These are phyloP conservation scores for Mycalesis mineus DNA, from an alignment of 2,888 invertebrate genomes.

Conservation along the genomic window DNA sequence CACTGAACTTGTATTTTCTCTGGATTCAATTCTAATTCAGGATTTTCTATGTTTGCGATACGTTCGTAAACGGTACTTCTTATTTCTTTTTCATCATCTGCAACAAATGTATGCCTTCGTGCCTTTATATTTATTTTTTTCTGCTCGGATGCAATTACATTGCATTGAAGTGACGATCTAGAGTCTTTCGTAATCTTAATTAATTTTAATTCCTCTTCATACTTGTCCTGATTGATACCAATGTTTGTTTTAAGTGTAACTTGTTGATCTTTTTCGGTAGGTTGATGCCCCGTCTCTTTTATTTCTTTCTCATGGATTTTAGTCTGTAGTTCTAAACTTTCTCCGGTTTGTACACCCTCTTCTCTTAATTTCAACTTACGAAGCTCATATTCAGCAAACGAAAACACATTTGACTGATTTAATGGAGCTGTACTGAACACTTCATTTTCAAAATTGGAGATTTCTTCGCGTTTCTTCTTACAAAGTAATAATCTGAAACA, in stretches of 20 bases:
- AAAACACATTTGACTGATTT: constrained; percentile 35
- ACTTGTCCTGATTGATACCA: constrained; percentile 7
- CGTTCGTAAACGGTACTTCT: constrained; percentile 40
- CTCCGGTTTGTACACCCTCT: constrained; percentile 54
- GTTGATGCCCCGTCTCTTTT: background rate
- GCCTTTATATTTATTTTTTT: constrained; percentile 1
- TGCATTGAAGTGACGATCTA: constrained; percentile 30
- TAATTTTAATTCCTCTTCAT: constrained; percentile 45
- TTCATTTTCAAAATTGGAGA: constrained; percentile 7
- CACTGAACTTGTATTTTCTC: constrained; percentile 3
- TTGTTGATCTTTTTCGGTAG: background rate
- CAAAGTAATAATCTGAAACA: constrained; percentile 29
- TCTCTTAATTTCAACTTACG: constrained; percentile 41
- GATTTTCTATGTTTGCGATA: background rate
- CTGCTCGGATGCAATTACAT: background rate
- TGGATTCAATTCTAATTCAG: background rate
- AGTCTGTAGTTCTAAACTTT: constrained; percentile 46
- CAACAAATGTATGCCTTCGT: constrained; percentile 9
- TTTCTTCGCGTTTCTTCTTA: constrained; percentile 28
- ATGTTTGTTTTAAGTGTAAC: background rate
- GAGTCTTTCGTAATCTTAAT: constrained; percentile 45
- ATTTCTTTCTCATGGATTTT: constrained; percentile 16
- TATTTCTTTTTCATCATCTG: constrained; percentile 42
- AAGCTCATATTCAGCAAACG: constrained; percentile 54
- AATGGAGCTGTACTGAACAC: background rate